Conservation (phyloP, 2,888 invertebrate species). For the Adela reaumurella region DNA sequence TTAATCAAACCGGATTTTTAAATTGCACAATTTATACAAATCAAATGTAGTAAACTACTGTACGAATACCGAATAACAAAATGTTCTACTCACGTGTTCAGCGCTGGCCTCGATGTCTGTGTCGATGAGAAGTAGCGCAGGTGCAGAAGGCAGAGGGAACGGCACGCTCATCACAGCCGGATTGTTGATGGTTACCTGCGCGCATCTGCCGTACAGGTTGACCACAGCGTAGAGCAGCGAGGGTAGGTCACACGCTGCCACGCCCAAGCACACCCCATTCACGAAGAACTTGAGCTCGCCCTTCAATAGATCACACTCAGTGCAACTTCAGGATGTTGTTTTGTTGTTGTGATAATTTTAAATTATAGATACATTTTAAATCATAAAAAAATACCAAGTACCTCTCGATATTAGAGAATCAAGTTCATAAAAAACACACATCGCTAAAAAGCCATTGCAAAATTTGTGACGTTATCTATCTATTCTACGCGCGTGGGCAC, state of each 20-base stretch:
- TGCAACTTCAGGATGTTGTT: conserved; percentile 3
- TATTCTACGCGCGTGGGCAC: too few species aligned
- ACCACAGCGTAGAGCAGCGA: conserved; percentile 84
- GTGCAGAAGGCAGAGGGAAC: not conserved
- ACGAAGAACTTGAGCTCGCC: conserved; percentile 84
- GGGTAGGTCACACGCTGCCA: conserved; percentile 79
- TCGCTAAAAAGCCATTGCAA: too few species aligned
- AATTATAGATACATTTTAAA: conserved; percentile 5
- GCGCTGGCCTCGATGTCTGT: conserved; percentile 22
- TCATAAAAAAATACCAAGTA: not conserved
- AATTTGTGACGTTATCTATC: too few species aligned
- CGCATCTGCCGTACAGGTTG: conserved; percentile 92
- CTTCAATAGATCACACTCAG: too few species aligned
- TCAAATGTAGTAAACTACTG: too few species aligned
- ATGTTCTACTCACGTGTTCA: conserved; percentile 31
- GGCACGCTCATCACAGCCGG: not conserved
- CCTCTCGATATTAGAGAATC: not conserved
- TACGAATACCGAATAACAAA: too few species aligned
- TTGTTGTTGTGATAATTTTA: conserved; percentile 1
- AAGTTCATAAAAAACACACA: not conserved
- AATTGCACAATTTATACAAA: conserved; percentile 5
- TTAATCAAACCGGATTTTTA: conserved; percentile 4
- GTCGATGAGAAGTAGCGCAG: too few species aligned
- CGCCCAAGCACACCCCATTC: conserved; percentile 85
- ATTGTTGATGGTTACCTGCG: conserved; percentile 67